phyloP scores from a whole-genome alignment of 2,113 vertebrate genomes.

The Apteryx mantelli region DNA sequence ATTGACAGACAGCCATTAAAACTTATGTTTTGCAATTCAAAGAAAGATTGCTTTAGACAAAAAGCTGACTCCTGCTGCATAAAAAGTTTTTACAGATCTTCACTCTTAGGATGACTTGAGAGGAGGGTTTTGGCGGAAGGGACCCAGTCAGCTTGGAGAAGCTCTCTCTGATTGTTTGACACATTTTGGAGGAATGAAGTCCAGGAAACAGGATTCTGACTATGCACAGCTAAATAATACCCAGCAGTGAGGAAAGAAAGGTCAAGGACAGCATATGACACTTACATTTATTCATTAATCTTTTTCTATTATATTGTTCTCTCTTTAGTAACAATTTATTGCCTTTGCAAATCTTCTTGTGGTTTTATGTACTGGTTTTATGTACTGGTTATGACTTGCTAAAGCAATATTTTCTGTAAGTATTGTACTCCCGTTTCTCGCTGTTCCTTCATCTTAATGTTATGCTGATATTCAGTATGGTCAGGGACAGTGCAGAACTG shows the following conservation, averaged over 20 bases:
- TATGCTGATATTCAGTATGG: not conserved
- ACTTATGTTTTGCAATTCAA: not conserved
- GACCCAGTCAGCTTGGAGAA: not conserved
- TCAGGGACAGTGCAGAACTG: not conserved
- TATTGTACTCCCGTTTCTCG: not conserved
- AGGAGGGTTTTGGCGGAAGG: not conserved
- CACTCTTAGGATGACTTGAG: not conserved
- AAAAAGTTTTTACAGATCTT: not conserved
- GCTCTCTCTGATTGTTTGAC: not conserved
- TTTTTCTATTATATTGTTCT: not conserved
- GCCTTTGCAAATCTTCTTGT: not conserved
- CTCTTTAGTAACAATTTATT: not conserved
- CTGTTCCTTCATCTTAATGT: not conserved
- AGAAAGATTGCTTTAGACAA: not conserved
- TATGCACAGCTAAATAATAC: not conserved
- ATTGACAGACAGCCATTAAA: not conserved
- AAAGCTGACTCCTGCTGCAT: not conserved
- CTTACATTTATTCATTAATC: not conserved
- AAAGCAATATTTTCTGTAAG: not conserved
- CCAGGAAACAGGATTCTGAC: not conserved
- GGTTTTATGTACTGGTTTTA: not conserved
- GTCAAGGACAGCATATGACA: not conserved
- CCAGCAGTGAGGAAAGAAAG: not conserved
- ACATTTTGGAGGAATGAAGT: not conserved
- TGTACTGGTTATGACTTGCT: not conserved